Base-by-base conservation (phyloP, 2,888 invertebrate species). In the Atrina japonica region DNA sequence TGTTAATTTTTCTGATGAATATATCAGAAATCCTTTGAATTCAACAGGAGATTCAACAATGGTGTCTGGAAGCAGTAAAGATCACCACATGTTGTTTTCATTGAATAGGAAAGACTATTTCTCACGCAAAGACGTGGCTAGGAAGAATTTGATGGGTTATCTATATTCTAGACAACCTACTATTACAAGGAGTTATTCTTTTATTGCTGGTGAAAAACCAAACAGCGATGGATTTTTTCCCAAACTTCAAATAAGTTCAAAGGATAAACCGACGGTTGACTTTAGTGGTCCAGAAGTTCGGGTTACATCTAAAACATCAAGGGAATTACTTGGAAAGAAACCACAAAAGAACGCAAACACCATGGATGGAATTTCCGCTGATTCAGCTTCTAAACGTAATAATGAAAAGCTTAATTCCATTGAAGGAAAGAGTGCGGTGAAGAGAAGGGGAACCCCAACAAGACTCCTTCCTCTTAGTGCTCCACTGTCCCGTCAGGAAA, bases 101-200 rank as follows among this genome's bases (percentile, higher is more conserved):
- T 27, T 61, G 3, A 61, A 27, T 35, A 65, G 53, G 52, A 40
- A 43, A n/a, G 60, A 55, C 18, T 56, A 49, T 16, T 41, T 16
- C 29, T 70, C 64, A 40, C 52, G 77, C 23, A 81, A 78, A n/a
- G 79, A 79, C 21, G 65, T 73, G 0, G 81, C 81, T 0, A 53
- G 81, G 30, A 55, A 74, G 49, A 71, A 75, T 47, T 55, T 81
- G 2, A 56, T 81, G 55, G 77, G 76, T 9, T 75, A 76, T 18
- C 64, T 81, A 1, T 76, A 79, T 52, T 67, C 78, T 3, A 63
- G 76, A 64, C 77, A 78, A 43, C 74, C 76, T 14, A 60, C 65
- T 25, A 69, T 78, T 14, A 73, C 59, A 41, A 66, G 75, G 9
- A 78, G 81, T 53, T 74, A 75, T 40, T 73, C 78, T 3, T 77